phyloP scores from a whole-genome alignment of 2,888 invertebrate genomes.

The Pseudococcus longispinus region DNA sequence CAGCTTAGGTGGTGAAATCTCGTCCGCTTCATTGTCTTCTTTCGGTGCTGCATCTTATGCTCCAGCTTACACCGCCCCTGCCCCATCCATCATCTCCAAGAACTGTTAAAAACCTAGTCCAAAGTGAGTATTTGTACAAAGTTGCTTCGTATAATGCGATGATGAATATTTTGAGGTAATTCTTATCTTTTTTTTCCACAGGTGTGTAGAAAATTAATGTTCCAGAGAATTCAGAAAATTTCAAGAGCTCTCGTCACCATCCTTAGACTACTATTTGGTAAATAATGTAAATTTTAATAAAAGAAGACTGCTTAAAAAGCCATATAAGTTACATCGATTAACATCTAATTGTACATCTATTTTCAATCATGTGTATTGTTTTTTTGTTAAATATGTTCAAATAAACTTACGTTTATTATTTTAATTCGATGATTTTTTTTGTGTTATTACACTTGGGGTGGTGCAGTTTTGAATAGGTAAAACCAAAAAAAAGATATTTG shows the following conservation, averaged over 20 bases:
- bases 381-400: conserved; percentile 21
- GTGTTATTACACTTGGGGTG: background rate
- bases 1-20: conserved; percentile 30
- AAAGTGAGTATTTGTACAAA: background rate
- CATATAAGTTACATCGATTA: background rate
- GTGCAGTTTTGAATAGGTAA: no score
- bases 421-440: background rate
- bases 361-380: background rate
- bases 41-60: background rate
- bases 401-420: conserved; percentile 11
- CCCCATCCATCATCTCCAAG: background rate
- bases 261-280: background rate
- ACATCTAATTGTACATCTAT: background rate
- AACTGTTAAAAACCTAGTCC: conserved; percentile 47
- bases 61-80: conserved; percentile 19
- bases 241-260: background rate
- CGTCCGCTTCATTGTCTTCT: conserved; percentile 12
- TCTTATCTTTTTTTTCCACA: background rate
- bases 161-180: background rate
- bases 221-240: background rate
- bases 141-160: background rate
- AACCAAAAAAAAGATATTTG: background rate
- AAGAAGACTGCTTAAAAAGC: conserved; percentile 16
- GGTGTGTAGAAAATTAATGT: background rate
- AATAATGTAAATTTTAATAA: background rate